These are phyloP conservation scores for Stichodactyla helianthus DNA, from an alignment of 64 coral and sea anemone species.

Conservation along the genomic window DNA sequence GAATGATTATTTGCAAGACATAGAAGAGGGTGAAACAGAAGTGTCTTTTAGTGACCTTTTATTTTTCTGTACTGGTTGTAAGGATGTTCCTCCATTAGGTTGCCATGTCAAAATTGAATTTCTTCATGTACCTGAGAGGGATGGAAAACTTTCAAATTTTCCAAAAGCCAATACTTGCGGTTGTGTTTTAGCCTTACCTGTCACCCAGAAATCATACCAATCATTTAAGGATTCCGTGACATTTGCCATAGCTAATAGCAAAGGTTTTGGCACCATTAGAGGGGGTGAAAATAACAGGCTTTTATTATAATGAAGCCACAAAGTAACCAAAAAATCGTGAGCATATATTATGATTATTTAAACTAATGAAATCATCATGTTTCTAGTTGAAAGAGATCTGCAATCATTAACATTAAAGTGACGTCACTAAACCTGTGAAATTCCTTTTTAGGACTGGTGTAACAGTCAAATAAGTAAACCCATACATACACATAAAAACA, in stretches of 20 bases:
- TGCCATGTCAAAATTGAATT: slow-evolving; percentile 27
- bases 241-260: slow-evolving; percentile 56
- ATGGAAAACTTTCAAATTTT: slow-evolving; percentile 60
- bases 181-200: slow-evolving; percentile 37
- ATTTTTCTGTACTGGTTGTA: slow-evolving; percentile 57
- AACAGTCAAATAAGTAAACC: slow-evolving; percentile 34
- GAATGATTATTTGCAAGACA: slow-evolving; percentile 68
- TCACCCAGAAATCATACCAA: slow-evolving; percentile 37
- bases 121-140: slow-evolving; percentile 44
- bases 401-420: no score
- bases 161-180: slow-evolving; percentile 64
- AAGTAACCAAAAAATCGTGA: no score
- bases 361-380: no score
- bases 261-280: slow-evolving; percentile 36
- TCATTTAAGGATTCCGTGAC: slow-evolving; percentile 50
- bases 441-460: slow-evolving; percentile 27
- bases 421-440: no score
- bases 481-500: slow-evolving; percentile 30
- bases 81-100: slow-evolving; percentile 47
- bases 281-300: background rate
- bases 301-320: no score
- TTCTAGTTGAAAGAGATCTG: no score
- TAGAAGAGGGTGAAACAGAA: slow-evolving; percentile 52
- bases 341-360: no score
- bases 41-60: slow-evolving; percentile 51